Evolutionary conservation across 2,888 invertebrate species (phyloP).

Genomic region (Orchesella flavescens): DNA sequence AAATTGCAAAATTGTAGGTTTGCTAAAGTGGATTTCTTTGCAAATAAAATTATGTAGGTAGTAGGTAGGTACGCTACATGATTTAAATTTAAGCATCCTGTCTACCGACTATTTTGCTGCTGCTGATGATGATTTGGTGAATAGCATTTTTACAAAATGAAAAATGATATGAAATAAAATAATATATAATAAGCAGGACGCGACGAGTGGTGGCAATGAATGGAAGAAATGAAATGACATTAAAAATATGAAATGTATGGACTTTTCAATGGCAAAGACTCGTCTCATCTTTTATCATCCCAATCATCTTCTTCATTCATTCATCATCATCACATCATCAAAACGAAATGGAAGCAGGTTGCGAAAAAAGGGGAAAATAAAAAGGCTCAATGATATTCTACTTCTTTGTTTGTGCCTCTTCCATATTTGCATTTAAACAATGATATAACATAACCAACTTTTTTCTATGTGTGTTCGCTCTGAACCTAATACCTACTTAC

Average conservation of each 20-base stretch:
- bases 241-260: conserved; percentile 20
- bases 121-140: too few species aligned
- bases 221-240: conserved; percentile 13
- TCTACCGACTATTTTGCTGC: too few species aligned
- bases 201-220: conserved; percentile 11
- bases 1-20: too few species aligned
- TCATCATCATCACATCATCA: conserved; percentile 41
- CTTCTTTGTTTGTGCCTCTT: conserved; percentile 3
- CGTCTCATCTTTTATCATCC: conserved; percentile 15
- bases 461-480: neutral
- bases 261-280: neutral
- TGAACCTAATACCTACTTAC: conserved; percentile 51
- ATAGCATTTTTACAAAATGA: too few species aligned
- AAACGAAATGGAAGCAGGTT: conserved; percentile 61
- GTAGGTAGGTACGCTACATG: too few species aligned
- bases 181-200: neutral
- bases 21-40: too few species aligned
- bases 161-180: neutral
- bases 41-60: too few species aligned
- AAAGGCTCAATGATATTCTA: conserved; percentile 12
- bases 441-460: conserved; percentile 20
- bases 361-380: conserved; percentile 42
- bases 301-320: conserved; percentile 14
- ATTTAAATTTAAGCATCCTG: too few species aligned
- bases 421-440: conserved; percentile 26